Evolutionary conservation across 2,888 invertebrate genomes (phyloP).

Genomic region (Allygus modestus): DNA sequence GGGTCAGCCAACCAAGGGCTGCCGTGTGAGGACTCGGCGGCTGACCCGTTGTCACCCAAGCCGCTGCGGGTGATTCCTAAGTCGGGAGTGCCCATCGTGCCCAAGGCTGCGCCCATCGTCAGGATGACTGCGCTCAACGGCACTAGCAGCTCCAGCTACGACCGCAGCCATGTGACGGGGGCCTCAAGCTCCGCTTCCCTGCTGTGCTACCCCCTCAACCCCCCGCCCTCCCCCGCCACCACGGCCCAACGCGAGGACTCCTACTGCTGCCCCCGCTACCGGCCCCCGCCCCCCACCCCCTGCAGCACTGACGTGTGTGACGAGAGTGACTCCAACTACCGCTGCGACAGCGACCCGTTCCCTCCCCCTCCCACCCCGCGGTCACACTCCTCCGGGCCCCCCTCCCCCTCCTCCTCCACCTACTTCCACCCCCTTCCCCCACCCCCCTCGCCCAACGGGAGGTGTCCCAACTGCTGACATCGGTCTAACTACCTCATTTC

Average conservation of each 20-base stretch:
- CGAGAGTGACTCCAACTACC: slow-evolving; percentile 89
- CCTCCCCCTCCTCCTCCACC: slow-evolving; percentile 82
- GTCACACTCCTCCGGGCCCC: slow-evolving; percentile 79
- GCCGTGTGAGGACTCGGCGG: slow-evolving; percentile 77
- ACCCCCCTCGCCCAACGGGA: slow-evolving; percentile 86
- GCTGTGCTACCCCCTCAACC: slow-evolving; percentile 89
- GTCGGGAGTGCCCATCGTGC: slow-evolving; percentile 23
- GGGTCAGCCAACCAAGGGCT: slow-evolving; percentile 52
- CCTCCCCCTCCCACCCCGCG: slow-evolving; percentile 79
- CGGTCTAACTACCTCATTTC: not conserved
- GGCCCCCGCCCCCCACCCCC: slow-evolving; percentile 94
- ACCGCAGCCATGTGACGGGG: slow-evolving; percentile 84
- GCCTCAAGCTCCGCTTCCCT: slow-evolving; percentile 73
- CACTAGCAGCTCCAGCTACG: slow-evolving; percentile 79
- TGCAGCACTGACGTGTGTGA: slow-evolving; percentile 97
- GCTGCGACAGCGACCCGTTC: slow-evolving; percentile 81
- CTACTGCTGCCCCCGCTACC: slow-evolving; percentile 74
- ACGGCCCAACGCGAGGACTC: slow-evolving; percentile 77
- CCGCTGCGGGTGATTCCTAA: slow-evolving; percentile 68
- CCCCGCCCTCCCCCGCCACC: slow-evolving; percentile 94
- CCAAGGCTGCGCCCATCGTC: slow-evolving; percentile 72
- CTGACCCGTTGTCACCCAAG: slow-evolving; percentile 81
- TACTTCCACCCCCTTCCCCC: slow-evolving; percentile 90
- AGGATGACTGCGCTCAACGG: slow-evolving; percentile 81
- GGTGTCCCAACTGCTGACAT: slow-evolving; percentile 62